phyloP scores from a whole-genome alignment of 2,797 vertebrate species.

The Galago senegalensis region DNA sequence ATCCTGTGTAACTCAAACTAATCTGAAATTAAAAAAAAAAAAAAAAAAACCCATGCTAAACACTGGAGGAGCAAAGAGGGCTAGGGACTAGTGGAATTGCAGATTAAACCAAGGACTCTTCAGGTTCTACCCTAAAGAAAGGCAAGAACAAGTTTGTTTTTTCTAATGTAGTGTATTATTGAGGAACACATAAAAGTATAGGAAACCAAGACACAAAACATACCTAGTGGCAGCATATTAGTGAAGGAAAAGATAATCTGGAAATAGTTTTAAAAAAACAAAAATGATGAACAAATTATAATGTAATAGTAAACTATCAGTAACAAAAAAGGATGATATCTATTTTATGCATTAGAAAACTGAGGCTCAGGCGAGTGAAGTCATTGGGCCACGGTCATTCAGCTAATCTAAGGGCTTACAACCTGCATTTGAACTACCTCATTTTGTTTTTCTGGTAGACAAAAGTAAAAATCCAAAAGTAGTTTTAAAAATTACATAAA shows the following conservation, averaged over 20 bases:
- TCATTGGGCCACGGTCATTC: not conserved
- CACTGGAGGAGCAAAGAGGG: not conserved
- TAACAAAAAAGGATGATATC: not conserved
- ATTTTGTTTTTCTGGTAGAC: conserved; percentile 8
- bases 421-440: not conserved
- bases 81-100: not conserved
- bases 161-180: not conserved
- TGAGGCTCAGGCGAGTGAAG: not conserved
- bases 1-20: too few species aligned
- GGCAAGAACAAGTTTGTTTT: not conserved
- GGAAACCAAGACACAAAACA: conserved; percentile 32
- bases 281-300: not conserved
- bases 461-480: conserved; percentile 18
- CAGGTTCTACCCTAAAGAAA: not conserved
- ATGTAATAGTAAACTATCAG: not conserved
- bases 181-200: not conserved
- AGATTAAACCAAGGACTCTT: not conserved
- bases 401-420: not conserved
- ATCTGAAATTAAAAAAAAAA: too few species aligned
- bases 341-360: not conserved
- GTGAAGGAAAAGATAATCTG: conserved; percentile 38
- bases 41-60: not conserved
- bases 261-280: not conserved
- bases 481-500: not conserved
- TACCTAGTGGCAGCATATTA: not conserved